Percentiles rank a stretch among this genome's conserved stretches.
phyloP scores from a whole-genome alignment of 1,140 invertebrate genomes.

The Drosophila busckii region DNA sequence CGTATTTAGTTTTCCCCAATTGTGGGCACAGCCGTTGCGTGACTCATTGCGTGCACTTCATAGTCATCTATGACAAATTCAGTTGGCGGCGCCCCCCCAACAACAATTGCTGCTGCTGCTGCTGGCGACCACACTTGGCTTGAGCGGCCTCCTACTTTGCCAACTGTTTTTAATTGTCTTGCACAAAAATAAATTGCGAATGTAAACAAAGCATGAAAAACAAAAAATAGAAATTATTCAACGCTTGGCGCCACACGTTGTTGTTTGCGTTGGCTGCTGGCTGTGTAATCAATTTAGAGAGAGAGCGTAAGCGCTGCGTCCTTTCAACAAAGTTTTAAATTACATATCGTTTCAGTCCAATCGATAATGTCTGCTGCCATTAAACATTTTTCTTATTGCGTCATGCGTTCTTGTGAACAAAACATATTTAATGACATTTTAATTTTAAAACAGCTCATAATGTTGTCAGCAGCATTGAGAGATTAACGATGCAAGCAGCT shows the following conservation, averaged over 20 bases:
- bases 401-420: constrained; percentile 15
- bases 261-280: constrained; percentile 14
- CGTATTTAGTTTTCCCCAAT: constrained; percentile 43
- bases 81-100: constrained; percentile 23
- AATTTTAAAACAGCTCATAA: constrained; percentile 48
- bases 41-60: constrained; percentile 49
- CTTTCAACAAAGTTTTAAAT: too few relatives aligned
- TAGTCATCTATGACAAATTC: constrained; percentile 54
- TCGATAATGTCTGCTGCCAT: constrained; percentile 7
- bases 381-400: constrained; percentile 21
- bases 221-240: constrained; percentile 1
- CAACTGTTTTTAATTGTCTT: constrained; percentile 31
- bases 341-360: constrained; percentile 26
- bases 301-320: too few relatives aligned
- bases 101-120: constrained; percentile 15
- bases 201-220: constrained; percentile 39
- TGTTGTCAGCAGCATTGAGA: constrained; percentile 45
- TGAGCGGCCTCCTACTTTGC: constrained; percentile 53
- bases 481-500: too few relatives aligned
- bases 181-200: constrained; percentile 59
- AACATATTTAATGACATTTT: constrained; percentile 61
- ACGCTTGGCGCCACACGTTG: too few relatives aligned
- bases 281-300: too few relatives aligned
- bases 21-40: constrained; percentile 3
- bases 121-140: constrained; percentile 43